Base-by-base conservation (phyloP, 2,888 invertebrate genomes). In the Gerosis bhagava region DNA sequence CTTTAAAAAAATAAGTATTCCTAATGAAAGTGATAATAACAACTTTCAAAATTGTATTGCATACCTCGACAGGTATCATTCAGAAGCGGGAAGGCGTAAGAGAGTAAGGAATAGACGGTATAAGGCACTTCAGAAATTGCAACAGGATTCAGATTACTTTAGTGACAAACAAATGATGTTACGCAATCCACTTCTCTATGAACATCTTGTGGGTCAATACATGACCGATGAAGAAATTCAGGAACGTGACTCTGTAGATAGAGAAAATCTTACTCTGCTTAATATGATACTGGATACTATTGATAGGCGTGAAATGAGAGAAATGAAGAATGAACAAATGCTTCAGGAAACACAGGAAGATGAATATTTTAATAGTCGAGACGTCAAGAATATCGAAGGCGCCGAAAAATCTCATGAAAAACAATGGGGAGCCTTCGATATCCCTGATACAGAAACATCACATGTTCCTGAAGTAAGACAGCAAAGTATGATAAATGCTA, bases 151-250 rank as follows among this genome's bases (percentile, higher is more conserved):
- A 7, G 90, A 92, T 58, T 98, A 98, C 77, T 98, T 98, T 67
- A 94, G 94, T 70, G 97, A 98, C 73, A 93, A 92, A 50, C 95
- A 97, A 88, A 98, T 98, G 98, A 96, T 97, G 92, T 93, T 93
- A 58, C 86, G 98, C 50, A 96, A 97, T 75, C 98, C 98, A 1
- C 87, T 96, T 41, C 79, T 98, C 0, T 98, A 96, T 80, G 96
- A 98, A 55, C 95, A 97, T 65, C 84, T 98, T 57, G 90, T 98
- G 29, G 98, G 97, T 0, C 95, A 94, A 65, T 97, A 95, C 75
- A 77, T 98, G 56, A 93, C 94, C 2, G 93, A 94, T 47, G 92
- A 93, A 19, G 96, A 98, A 72, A 92, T 93, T 49, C 88, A 90
- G 53, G 87, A 89, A 40, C 82, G 94, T 10, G 94, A 93, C 74